phyloP scores from a whole-genome alignment of 2,797 vertebrate genomes.

The Danio choprae region DNA sequence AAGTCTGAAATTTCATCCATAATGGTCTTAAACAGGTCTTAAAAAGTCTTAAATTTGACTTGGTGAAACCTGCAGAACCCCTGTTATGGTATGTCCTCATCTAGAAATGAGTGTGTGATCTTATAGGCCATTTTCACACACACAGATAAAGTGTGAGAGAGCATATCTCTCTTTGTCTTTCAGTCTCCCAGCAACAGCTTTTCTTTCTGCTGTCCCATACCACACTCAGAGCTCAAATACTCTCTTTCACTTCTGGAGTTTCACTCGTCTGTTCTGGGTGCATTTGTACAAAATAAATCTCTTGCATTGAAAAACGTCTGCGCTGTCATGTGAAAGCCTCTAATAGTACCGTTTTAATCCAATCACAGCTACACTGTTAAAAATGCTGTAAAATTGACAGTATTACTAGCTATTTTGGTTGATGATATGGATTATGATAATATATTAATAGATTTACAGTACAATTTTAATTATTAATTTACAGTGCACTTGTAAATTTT shows the following conservation, averaged over 20 bases:
- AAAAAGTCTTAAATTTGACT: no score
- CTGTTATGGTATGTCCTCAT: slow-evolving; percentile 6
- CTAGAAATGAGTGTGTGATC: slow-evolving; percentile 2
- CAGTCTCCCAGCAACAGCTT: slow-evolving; percentile 53
- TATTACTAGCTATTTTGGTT: no score
- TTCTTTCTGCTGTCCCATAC: slow-evolving; percentile 11
- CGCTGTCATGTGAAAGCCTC: neutral
- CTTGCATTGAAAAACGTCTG: neutral
- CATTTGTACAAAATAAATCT: neutral
- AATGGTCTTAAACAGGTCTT: no score
- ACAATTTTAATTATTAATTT: no score
- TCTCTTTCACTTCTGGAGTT: slow-evolving; percentile 13
- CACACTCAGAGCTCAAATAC: neutral
- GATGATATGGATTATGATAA: no score
- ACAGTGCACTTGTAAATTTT: no score
- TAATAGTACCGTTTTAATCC: neutral
- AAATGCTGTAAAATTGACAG: no score
- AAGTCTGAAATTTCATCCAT: no score
- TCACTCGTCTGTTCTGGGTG: neutral
- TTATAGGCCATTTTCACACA: slow-evolving; percentile 5
- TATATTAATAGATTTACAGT: no score
- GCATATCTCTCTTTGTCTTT: slow-evolving; percentile 34
- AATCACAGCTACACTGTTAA: slow-evolving; percentile 15
- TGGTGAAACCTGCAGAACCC: no score
- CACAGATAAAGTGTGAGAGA: slow-evolving; percentile 40